Base-by-base conservation (phyloP, 2,888 invertebrate genomes). In the Sesia apiformis region DNA sequence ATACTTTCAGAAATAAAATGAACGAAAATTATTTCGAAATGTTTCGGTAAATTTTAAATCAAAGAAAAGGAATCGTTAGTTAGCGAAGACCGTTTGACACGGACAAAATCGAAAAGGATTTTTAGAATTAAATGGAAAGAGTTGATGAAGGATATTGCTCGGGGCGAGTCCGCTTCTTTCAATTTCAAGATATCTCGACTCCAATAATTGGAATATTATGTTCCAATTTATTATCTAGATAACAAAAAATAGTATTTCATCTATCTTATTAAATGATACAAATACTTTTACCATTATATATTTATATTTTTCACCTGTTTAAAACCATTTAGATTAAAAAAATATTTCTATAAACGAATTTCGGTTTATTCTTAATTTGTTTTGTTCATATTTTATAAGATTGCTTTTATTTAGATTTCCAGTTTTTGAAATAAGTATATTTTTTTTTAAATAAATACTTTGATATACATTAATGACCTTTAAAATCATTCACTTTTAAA, bases 191-290 rank as follows among this genome's bases (percentile, higher is more conserved):
- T 64, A 72, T 70, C 64, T 64, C 67, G 78, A 77, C 76, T 70
- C 64, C 56, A 59, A 74, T 85, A 86, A 87, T 84, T 80, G 81
- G 69, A 82, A 84, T 81, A 79, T 83, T 78, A 76, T 83, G 82
- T 84, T 79, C 72, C 68, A 73, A 76, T 78, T 64, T 42, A 7
- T 42, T 5, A 42, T 42, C 42, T 7, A 42, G 7, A 6, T 5
- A 5, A 42, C 5, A 42, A 42, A 23, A 23, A 23, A 23, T 23
- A 23, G 23, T 23, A 2, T 23, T 23, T 23, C 23, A 23, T 23
- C 23, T 23, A 23, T 23, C 23, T 23, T 23, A 23, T 23, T 23
- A 23, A 23, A 23, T 23, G 23, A 23, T 23, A 23, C 1, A 23
- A 23, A 23, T 23, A 23, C 23, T 23, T 23, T 23, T 23, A 23